Base-by-base conservation (phyloP, 2,113 vertebrate genomes). In the Phaethon lepturus region DNA sequence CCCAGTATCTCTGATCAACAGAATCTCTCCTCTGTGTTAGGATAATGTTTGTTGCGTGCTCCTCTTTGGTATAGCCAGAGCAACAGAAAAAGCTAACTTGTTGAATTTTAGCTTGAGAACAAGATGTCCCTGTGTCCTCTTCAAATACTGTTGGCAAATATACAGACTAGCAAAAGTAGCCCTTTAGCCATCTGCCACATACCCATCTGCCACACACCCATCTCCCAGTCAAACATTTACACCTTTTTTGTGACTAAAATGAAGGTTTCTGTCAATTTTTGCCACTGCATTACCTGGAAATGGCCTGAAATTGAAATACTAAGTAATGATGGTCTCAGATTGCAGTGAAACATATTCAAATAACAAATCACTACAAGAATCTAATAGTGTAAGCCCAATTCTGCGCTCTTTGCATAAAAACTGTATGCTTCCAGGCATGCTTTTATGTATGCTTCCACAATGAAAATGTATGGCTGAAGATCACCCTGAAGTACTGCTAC, bases 61-160 rank as follows among this genome's bases (percentile, higher is more conserved):
- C 17, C 50, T 78, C 73, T 68, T n/a, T 33, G 62, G 50, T 58
- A 49, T 47, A 71, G 72, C 62, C 8, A 11, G 24, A 88, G 90
- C 40, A 73, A 69, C 29, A 69, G 68, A 56, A 88, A 89, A 97
- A 96, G 52, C 75, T 86, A 85, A 73, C 42, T 76, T 63, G 50
- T 78, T 93, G 84, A 75, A 92, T 95, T 75, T 87, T 71, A 95
- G 42, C 82, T 62, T 9, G 82, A 83, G 95, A 96, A 97, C 96
- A 97, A 94, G 85, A 83, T 78, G 87, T 28, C 88, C 35, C 66
- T 95, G 56, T 95, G 86, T 93, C 82, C 79, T 82, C 92, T 80
- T 88, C 73, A 95, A 93, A 85, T 62, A 29, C 24, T 14, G 64
- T 1, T 86, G 94, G 92, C 93, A 95, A 94, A 73, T n/a, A 74